Base-by-base conservation (phyloP, 1,140 invertebrate genomes). In the Drosophila sproati region DNA sequence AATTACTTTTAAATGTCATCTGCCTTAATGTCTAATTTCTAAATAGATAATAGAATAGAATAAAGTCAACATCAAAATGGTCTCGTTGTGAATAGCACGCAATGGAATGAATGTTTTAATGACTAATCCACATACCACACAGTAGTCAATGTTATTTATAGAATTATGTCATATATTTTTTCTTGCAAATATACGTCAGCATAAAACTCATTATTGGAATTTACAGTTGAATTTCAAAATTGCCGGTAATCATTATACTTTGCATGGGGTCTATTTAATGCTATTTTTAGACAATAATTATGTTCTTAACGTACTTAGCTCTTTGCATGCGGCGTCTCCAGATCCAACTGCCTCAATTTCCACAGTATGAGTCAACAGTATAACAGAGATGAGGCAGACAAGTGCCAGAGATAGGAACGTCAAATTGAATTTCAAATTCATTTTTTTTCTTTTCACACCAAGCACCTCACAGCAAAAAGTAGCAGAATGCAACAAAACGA, bases 371-470 rank as follows among this genome's bases (percentile, higher is more conserved):
- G 85, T 85, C 85, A 87, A 56, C 67, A 89, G 68, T 51, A 89
- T 78, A 74, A 89, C 69, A 77, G 85, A 85, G 72, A 89, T 60
- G 45, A 89, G 68, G 59, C 86, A 77, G 72, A 85, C 74, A 54
- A 89, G 43, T 67, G 75, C 82, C 69, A 79, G 51, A 45, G 70
- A 76, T 48, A 87, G 61, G 43, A 75, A 69, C 68, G 74, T 75
- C 75, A 85, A 79, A 79, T 85, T 89, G 71, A 89, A 73, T 89
- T 88, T 88, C 52, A 89, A 73, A 78, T 89, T 89, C 85, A 89
- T 88, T 59, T 83, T 83, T 83, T 77, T 43, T 57, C 3, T 62
- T 55, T 50, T 56, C 41, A 37, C 57, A 37, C 29, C 29, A 43
- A 45, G n/a, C 43, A 35, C 51, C 35, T 57, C 80, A 31, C 50